Conservation (phyloP, 2,888 invertebrate genomes). For the Eilema griseolum region DNA sequence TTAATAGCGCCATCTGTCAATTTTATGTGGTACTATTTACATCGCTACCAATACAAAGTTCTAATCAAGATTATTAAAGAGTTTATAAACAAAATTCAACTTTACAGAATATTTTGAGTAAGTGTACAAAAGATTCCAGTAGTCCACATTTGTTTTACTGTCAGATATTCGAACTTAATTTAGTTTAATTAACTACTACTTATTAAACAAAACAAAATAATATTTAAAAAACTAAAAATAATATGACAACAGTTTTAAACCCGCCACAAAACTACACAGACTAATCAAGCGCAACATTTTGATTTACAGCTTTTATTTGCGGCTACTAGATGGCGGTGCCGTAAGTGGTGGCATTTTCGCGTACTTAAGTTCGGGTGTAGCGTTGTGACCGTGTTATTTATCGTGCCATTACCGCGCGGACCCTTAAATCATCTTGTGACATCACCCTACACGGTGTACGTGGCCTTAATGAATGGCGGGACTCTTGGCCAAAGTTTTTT, state of each 20-base stretch:
- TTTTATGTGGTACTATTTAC: not conserved
- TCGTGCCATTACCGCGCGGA: constrained; percentile 84
- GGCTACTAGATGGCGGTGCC: constrained; percentile 75
- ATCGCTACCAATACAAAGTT: not conserved
- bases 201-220: not conserved
- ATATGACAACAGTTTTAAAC: constrained; percentile 22
- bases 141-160: too few species aligned
- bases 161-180: not conserved
- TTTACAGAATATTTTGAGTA: too few species aligned
- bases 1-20: constrained; percentile 57
- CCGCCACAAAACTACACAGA: constrained; percentile 55
- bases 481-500: constrained; percentile 74
- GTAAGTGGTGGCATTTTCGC: constrained; percentile 80
- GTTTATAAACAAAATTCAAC: too few species aligned
- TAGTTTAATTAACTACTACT: not conserved
- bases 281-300: constrained; percentile 64
- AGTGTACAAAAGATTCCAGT: too few species aligned
- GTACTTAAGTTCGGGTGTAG: constrained; percentile 69
- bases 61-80: too few species aligned
- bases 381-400: constrained; percentile 84
- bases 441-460: constrained; percentile 73
- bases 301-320: constrained; percentile 68
- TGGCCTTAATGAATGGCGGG: constrained; percentile 84
- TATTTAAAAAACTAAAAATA: not conserved
- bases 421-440: constrained; percentile 87